phyloP scores from a whole-genome alignment of 1,140 invertebrate genomes.

The Drosophila nasuta region DNA sequence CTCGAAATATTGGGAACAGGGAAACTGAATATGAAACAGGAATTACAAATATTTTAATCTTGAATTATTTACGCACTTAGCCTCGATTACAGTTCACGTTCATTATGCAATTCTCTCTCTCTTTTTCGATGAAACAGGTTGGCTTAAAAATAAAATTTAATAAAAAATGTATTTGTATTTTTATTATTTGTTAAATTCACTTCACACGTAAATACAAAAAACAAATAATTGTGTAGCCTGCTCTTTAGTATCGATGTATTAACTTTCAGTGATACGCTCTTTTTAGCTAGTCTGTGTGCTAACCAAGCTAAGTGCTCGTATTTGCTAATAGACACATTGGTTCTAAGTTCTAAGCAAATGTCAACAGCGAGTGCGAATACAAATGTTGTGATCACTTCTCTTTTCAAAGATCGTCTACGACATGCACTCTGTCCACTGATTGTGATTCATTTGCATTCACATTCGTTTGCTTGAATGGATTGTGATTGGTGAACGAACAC shows the following conservation, averaged over 20 bases:
- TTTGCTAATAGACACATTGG: conserved; percentile 21
- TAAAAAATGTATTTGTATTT: conserved; percentile 8
- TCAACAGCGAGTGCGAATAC: conserved; percentile 1
- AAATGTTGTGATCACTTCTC: not conserved
- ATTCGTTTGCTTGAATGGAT: conserved; percentile 6
- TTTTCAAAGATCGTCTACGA: conserved; percentile 10
- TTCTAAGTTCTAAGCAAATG: conserved; percentile 39
- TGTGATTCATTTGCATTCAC: conserved; percentile 41
- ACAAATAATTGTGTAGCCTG: conserved; percentile 11
- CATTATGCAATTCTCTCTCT: conserved; percentile 8
- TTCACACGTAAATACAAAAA: conserved; percentile 8
- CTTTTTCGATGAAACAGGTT: conserved; percentile 13
- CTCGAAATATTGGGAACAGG: not conserved
- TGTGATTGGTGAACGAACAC: not conserved
- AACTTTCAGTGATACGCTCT: not conserved
- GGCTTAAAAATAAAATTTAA: conserved; percentile 1
- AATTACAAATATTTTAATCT: conserved; percentile 12
- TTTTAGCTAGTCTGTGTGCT: conserved; percentile 10
- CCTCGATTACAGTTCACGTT: conserved; percentile 5
- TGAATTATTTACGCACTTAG: conserved; percentile 4
- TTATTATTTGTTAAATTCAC: conserved; percentile 8
- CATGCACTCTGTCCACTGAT: conserved; percentile 25
- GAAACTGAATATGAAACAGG: conserved; percentile 3
- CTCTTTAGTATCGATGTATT: conserved; percentile 12
- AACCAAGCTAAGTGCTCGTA: conserved; percentile 37